Percentiles rank a stretch among this genome's conserved stretches.
These are phyloP conservation scores for Lobophora halterata DNA, from an alignment of 2,888 invertebrate species.

Conservation along the genomic window DNA sequence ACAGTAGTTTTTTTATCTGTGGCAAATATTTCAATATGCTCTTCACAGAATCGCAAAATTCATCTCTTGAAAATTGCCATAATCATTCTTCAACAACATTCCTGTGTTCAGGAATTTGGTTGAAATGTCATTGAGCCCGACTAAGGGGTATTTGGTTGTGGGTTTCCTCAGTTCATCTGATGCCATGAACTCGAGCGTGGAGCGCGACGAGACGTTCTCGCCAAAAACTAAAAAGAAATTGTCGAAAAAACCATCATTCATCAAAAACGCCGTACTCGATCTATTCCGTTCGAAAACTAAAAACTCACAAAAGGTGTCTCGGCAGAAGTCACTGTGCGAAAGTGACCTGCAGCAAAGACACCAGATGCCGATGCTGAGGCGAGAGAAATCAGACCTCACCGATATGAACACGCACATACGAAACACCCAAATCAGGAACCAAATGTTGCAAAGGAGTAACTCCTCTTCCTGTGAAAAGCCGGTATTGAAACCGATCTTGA, in stretches of 20 bases:
- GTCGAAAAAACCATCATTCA: constrained; percentile 78
- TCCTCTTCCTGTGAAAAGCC: constrained; percentile 76
- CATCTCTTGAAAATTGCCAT: constrained; percentile 56
- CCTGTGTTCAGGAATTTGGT: constrained; percentile 52
- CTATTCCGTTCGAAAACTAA: constrained; percentile 78
- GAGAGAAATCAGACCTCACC: constrained; percentile 72
- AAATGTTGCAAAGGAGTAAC: constrained; percentile 75
- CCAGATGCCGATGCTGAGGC: constrained; percentile 61
- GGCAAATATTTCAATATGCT: constrained; percentile 77
- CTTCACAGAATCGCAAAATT: constrained; percentile 66
- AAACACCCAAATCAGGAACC: constrained; percentile 68
- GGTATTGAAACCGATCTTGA: constrained; percentile 69
- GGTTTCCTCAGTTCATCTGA: constrained; percentile 79
- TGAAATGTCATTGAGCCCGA: constrained; percentile 56
- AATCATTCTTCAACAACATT: constrained; percentile 49
- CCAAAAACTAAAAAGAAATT: constrained; percentile 81
- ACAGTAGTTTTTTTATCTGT: constrained; percentile 18
- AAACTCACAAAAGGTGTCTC: constrained; percentile 71
- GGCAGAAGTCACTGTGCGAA: constrained; percentile 76
- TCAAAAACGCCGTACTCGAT: constrained; percentile 78
- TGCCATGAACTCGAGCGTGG: constrained; percentile 75
- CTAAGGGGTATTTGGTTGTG: constrained; percentile 79
- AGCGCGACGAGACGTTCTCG: constrained; percentile 75
- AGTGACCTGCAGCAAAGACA: constrained; percentile 72
- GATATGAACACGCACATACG: constrained; percentile 69